Conservation (phyloP, 1,140 invertebrate species). For the Cydia splendana region DNA sequence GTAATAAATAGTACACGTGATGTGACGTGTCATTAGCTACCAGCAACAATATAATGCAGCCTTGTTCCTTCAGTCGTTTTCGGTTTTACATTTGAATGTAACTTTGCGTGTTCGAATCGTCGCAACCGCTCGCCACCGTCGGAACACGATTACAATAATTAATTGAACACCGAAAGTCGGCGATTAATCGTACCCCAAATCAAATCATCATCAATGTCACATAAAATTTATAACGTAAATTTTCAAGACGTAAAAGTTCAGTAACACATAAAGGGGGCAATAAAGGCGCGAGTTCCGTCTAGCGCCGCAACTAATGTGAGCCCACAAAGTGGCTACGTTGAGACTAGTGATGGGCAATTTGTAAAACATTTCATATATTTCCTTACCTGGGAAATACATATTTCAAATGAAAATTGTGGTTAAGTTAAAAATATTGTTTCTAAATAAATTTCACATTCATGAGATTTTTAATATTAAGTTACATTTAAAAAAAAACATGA, state of each 20-base stretch:
- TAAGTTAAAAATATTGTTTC: too few species aligned
- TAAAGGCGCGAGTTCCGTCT: conserved; percentile 21
- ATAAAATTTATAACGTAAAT: conserved; percentile 22
- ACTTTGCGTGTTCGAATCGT: conserved; percentile 2
- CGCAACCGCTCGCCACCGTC: not conserved
- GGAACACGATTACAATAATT: conserved; percentile 5
- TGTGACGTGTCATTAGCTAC: not conserved
- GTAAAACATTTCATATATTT: too few species aligned
- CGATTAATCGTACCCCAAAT: not conserved
- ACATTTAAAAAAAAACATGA: too few species aligned
- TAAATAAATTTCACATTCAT: too few species aligned
- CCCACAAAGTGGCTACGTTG: conserved; percentile 19
- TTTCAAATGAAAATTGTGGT: too few species aligned
- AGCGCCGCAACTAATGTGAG: conserved; percentile 13
- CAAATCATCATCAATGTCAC: conserved; percentile 28
- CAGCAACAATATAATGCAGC: not conserved
- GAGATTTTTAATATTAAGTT: too few species aligned
- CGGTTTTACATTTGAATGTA: not conserved
- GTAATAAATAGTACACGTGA: not conserved
- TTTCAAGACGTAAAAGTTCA: conserved; percentile 24
- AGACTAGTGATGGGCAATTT: not conserved
- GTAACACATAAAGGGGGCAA: conserved; percentile 28
- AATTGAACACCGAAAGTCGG: conserved; percentile 19
- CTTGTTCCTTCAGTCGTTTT: not conserved
- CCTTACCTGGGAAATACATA: too few species aligned